Evolutionary conservation across 2,797 vertebrate species (phyloP).

Genomic region (Sardinella longiceps): DNA sequence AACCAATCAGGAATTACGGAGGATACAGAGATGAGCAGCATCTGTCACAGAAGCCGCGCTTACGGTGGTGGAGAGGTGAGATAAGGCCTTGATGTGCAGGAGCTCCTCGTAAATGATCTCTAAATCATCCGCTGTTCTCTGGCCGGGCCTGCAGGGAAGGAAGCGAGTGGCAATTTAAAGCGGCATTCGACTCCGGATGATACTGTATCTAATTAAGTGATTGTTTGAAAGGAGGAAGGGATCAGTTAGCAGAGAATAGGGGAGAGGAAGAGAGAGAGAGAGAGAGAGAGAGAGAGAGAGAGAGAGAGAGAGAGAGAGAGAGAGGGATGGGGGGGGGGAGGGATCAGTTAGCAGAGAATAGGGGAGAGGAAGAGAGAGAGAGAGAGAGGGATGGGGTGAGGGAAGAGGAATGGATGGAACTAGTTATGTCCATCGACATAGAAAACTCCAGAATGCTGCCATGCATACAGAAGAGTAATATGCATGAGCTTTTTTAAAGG

Average conservation of each 20-base stretch:
- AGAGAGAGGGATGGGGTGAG: no score
- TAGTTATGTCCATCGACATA: not conserved
- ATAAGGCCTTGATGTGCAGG: constrained; percentile 97
- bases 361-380: no score
- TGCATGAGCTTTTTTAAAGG: not conserved
- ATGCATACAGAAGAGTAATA: not conserved
- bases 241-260: not conserved
- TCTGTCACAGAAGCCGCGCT: constrained; percentile 57
- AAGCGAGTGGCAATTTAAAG: constrained; percentile 33
- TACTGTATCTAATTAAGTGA: constrained; percentile 21
- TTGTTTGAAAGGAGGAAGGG: constrained; percentile 10
- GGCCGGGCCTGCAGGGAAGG: constrained; percentile 81
- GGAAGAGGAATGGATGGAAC: no score
- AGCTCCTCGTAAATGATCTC: constrained; percentile 98
- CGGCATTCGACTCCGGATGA: not conserved
- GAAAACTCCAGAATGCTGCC: not conserved
- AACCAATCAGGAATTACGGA: not conserved
- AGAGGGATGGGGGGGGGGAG: no score
- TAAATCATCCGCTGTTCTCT: constrained; percentile 91
- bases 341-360: no score
- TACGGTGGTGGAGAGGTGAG: constrained; percentile 96
- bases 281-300: not conserved
- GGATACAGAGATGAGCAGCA: not conserved
- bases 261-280: not conserved
- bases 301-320: not conserved